Conservation (phyloP, 2,888 invertebrate genomes). For the Fabriciana adippe region DNA sequence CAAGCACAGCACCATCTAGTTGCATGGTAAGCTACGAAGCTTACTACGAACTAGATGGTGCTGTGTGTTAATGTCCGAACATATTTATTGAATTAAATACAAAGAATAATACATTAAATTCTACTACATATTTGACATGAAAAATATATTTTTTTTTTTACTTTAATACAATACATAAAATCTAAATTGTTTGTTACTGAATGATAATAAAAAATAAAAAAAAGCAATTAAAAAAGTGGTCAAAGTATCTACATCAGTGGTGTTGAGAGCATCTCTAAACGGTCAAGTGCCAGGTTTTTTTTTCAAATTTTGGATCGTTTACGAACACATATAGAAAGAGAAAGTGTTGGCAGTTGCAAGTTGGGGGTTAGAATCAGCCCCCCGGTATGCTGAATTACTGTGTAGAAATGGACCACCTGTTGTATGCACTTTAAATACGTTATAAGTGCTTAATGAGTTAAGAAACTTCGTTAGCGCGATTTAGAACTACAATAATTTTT, state of each 20-base stretch:
- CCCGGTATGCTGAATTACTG: slow-evolving; percentile 64
- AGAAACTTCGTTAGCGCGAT: slow-evolving; percentile 57
- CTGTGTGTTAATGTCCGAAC: too few species aligned
- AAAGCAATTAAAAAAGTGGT: slow-evolving; percentile 52
- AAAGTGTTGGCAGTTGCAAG: slow-evolving; percentile 60
- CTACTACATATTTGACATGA: too few species aligned
- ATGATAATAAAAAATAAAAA: not conserved
- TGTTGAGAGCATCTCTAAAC: slow-evolving; percentile 74
- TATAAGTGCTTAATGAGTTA: slow-evolving; percentile 21
- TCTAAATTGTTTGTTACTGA: not conserved
- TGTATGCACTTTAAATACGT: accelerated
- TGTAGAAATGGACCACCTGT: slow-evolving; percentile 68
- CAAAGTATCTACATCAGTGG: slow-evolving; percentile 71
- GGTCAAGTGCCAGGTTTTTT: slow-evolving; percentile 71
- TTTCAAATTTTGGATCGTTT: slow-evolving; percentile 56
- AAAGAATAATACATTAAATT: too few species aligned
- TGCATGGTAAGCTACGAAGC: too few species aligned
- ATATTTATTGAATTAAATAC: too few species aligned
- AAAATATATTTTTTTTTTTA: too few species aligned
- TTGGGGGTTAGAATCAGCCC: slow-evolving; percentile 62
- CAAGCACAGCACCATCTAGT: too few species aligned
- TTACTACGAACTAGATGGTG: too few species aligned
- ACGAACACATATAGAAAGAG: slow-evolving; percentile 66
- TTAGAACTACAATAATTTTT: slow-evolving; percentile 37
- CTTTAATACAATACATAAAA: too few species aligned